Conservation (phyloP, 2,797 vertebrate species). For the Tachyglossus aculeatus region DNA sequence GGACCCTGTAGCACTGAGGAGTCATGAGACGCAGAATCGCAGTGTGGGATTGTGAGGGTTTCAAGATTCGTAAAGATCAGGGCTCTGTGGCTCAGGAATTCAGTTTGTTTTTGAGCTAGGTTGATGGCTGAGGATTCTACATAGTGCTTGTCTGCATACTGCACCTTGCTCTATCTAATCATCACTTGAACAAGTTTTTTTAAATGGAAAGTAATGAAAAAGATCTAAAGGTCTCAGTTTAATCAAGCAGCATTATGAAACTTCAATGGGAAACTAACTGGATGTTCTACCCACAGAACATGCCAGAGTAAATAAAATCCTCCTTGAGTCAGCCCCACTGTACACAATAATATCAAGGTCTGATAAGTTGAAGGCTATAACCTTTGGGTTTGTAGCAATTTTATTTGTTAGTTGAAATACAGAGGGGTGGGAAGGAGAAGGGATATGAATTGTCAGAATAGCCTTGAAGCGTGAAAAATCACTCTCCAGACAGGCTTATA, state of each 20-base stretch:
- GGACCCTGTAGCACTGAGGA: no score
- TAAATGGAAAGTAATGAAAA: not conserved
- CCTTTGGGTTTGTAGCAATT: not conserved
- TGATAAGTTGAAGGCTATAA: not conserved
- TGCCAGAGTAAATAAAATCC: not conserved
- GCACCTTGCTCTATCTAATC: not conserved
- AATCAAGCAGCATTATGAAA: not conserved
- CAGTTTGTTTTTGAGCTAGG: no score
- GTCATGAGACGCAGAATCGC: no score
- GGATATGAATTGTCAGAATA: no score
- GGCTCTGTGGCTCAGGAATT: no score
- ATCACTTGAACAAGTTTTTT: not conserved
- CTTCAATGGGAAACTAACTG: not conserved
- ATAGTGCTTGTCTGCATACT: not conserved
- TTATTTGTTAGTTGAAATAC: not conserved
- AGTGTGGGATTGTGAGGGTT: no score
- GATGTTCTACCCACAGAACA: not conserved
- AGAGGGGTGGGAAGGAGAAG: no score
- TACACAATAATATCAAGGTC: not conserved
- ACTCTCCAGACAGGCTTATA: no score
- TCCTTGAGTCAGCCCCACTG: not conserved
- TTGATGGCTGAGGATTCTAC: no score
- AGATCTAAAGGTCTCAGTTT: not conserved
- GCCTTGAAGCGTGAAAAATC: no score
- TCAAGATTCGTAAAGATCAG: no score